phyloP scores from a whole-genome alignment of 1,140 invertebrate genomes.

The Lutraria rhynchaena region DNA sequence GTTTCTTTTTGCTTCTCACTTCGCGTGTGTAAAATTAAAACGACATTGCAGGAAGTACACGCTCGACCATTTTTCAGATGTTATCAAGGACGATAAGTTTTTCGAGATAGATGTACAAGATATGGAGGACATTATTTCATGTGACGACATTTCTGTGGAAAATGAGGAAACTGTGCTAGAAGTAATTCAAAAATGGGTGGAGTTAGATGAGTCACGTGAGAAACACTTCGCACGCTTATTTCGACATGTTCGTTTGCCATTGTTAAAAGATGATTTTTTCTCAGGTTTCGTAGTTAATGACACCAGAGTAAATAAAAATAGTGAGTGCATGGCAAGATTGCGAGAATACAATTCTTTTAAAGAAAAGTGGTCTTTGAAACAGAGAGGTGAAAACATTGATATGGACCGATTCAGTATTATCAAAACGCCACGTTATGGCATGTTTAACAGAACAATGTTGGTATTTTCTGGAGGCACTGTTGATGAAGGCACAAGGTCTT shows the following conservation, averaged over 20 bases:
- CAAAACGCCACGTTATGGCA: slow-evolving; percentile 67
- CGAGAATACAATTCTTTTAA: neutral
- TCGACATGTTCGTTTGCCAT: slow-evolving; percentile 64
- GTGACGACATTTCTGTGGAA: slow-evolving; percentile 72
- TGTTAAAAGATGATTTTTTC: slow-evolving; percentile 66
- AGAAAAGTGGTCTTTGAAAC: neutral
- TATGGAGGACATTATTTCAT: slow-evolving; percentile 65
- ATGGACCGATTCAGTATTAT: slow-evolving; percentile 6
- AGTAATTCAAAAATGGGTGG: slow-evolving; percentile 70
- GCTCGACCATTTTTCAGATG: slow-evolving; percentile 72
- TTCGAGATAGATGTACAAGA: slow-evolving; percentile 45
- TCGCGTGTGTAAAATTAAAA: slow-evolving; percentile 64
- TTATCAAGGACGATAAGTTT: slow-evolving; percentile 60
- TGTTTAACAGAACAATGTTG: slow-evolving; percentile 72
- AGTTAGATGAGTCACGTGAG: slow-evolving; percentile 62
- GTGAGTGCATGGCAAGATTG: neutral
- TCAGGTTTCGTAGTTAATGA: slow-evolving; percentile 45
- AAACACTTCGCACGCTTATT: slow-evolving; percentile 66
- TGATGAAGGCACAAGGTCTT: slow-evolving; percentile 59
- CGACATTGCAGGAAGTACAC: slow-evolving; percentile 62
- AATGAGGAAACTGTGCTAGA: slow-evolving; percentile 74
- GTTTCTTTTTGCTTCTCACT: slow-evolving; percentile 68
- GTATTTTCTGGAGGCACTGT: slow-evolving; percentile 73
- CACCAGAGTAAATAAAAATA: slow-evolving; percentile 57
- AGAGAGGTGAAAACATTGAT: neutral